A percentile compares a stretch with the other conserved stretches of the same genome.
Evolutionary conservation across 1,140 invertebrate species (phyloP).

Genomic region (Mactra quadrangularis): DNA sequence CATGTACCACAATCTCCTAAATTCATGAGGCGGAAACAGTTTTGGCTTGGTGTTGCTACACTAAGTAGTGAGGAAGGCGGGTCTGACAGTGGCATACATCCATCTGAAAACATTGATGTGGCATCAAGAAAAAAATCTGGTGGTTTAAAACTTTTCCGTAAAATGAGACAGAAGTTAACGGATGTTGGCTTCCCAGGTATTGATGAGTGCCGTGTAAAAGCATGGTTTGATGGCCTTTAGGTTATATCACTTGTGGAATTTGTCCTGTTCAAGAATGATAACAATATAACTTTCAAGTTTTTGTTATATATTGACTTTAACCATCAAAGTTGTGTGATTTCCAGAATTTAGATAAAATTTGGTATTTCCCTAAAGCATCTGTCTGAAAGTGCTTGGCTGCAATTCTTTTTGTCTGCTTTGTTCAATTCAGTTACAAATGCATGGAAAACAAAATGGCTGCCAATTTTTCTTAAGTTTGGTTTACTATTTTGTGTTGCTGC

Average conservation of each 20-base stretch:
- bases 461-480: no score
- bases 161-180: conserved; percentile 75
- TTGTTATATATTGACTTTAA: no score
- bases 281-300: no score
- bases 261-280: neutral
- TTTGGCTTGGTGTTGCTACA: conserved; percentile 41
- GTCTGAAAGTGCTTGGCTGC: no score
- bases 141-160: conserved; percentile 77
- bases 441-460: no score
- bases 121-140: conserved; percentile 61
- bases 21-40: neutral
- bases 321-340: no score
- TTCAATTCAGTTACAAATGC: no score
- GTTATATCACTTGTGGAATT: neutral
- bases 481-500: no score
- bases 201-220: conserved; percentile 32
- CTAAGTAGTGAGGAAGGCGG: conserved; percentile 45
- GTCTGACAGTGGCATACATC: neutral
- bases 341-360: no score
- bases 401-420: no score
- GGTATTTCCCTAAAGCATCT: no score
- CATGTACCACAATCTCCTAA: conserved; percentile 13
- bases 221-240: neutral
- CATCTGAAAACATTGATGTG: neutral
- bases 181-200: conserved; percentile 78